Evolutionary conservation across 2,797 vertebrate genomes (phyloP).

Genomic region (Anguilla pacifica): DNA sequence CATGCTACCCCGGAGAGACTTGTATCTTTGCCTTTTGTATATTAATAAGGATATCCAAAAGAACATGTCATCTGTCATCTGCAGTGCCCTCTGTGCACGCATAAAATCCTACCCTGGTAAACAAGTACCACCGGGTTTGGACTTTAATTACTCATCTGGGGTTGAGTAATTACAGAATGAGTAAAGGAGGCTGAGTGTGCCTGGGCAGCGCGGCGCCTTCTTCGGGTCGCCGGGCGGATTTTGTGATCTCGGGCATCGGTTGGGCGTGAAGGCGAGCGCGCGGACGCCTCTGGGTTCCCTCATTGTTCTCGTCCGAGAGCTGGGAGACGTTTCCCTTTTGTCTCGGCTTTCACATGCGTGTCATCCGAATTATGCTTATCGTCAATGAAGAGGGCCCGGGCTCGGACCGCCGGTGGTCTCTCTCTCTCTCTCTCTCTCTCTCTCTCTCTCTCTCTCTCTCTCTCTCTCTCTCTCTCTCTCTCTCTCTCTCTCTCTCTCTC

Average conservation of each 20-base stretch:
- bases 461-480: constrained; percentile 10
- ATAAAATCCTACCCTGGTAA: not conserved
- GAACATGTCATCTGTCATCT: not conserved
- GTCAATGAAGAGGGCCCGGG: constrained; percentile 40
- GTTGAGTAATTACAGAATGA: not conserved
- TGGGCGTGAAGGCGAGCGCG: constrained; percentile 44
- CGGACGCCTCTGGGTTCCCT: constrained; percentile 59
- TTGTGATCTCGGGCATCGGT: constrained; percentile 27
- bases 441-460: constrained; percentile 11
- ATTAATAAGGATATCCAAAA: constrained; percentile 9
- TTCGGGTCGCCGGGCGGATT: not conserved
- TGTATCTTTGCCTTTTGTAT: not conserved
- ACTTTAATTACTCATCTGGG: not conserved
- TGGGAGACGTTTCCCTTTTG: constrained; percentile 42
- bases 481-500: constrained; percentile 13
- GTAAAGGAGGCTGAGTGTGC: not conserved
- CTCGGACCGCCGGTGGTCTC: constrained; percentile 42
- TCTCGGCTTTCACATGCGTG: constrained; percentile 44
- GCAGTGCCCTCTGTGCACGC: not conserved
- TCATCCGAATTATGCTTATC: constrained; percentile 51
- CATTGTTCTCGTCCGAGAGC: constrained; percentile 60
- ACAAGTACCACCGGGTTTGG: not conserved
- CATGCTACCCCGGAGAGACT: not conserved
- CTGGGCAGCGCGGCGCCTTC: not conserved
- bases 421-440: constrained; percentile 3